These are phyloP conservation scores for Semaprochilodus insignis DNA, from an alignment of 2,797 vertebrate genomes.

Conservation along the genomic window DNA sequence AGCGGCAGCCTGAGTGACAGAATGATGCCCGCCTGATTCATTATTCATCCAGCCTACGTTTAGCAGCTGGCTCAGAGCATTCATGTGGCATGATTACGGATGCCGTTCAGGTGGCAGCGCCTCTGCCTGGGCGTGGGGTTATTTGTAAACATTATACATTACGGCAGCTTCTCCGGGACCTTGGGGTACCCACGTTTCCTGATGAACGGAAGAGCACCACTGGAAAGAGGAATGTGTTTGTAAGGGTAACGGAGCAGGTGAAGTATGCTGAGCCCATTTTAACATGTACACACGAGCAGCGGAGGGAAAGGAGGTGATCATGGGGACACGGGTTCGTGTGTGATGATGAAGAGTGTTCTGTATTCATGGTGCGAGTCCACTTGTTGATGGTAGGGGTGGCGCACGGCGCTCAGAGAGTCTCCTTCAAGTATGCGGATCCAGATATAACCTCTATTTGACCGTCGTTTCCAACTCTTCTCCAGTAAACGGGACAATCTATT, in stretches of 20 bases:
- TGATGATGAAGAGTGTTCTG: not conserved
- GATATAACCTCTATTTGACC: too few species aligned
- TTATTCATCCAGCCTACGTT: constrained; percentile 34
- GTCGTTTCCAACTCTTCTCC: too few species aligned
- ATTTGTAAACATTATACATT: constrained; percentile 18
- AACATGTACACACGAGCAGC: not conserved
- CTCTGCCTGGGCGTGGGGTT: not conserved
- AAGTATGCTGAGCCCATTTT: constrained; percentile 9
- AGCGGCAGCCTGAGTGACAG: constrained; percentile 17
- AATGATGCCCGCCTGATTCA: constrained; percentile 44
- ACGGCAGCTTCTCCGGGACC: not conserved
- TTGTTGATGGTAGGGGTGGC: not conserved
- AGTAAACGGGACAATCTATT: too few species aligned
- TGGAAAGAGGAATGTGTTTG: not conserved
- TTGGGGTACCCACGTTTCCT: not conserved
- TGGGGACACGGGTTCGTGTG: not conserved
- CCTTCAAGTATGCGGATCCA: too few species aligned
- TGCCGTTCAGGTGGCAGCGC: not conserved
- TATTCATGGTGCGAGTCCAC: not conserved
- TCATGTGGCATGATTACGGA: constrained; percentile 12
- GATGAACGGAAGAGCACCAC: not conserved
- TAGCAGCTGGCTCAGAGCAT: constrained; percentile 38
- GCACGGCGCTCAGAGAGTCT: too few species aligned
- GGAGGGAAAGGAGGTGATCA: not conserved
- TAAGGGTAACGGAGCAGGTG: not conserved